These are phyloP conservation scores for Mya arenaria DNA, from an alignment of 1,140 invertebrate species.

Conservation along the genomic window DNA sequence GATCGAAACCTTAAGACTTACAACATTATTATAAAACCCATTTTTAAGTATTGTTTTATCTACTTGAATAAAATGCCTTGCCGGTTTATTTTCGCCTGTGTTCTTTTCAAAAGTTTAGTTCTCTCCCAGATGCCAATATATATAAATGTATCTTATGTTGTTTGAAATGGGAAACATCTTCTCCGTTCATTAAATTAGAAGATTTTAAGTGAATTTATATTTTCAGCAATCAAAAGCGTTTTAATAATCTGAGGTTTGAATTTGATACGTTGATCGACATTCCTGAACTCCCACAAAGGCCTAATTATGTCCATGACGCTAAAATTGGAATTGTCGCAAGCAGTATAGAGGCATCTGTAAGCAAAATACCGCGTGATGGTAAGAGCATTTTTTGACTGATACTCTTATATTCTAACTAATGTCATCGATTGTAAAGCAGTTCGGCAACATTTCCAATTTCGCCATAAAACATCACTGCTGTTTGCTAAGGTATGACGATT, in stretches of 20 bases:
- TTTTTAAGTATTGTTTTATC: no score
- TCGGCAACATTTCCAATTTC: no score
- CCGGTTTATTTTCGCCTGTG: neutral
- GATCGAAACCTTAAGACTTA: no score
- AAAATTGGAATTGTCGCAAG: constrained; percentile 1
- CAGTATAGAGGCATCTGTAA: neutral
- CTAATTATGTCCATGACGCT: constrained; percentile 14
- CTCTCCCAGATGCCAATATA: neutral
- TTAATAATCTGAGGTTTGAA: constrained; percentile 9
- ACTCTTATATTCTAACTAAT: no score
- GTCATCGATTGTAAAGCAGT: no score
- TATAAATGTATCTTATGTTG: neutral
- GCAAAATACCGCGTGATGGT: neutral
- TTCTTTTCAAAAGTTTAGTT: neutral
- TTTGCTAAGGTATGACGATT: no score
- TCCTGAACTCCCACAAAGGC: constrained; percentile 10
- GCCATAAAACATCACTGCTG: no score
- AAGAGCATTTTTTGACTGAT: no score
- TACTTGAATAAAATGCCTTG: neutral
- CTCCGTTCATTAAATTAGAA: neutral
- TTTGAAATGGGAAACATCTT: neutral
- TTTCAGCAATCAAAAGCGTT: constrained; percentile 23
- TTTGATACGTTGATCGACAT: neutral
- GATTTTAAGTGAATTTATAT: neutral
- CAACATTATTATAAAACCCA: no score